A percentile compares a stretch with the other conserved stretches of the same genome.
phyloP scores from a whole-genome alignment of 2,888 invertebrate species.

The Melipona bicolor region DNA sequence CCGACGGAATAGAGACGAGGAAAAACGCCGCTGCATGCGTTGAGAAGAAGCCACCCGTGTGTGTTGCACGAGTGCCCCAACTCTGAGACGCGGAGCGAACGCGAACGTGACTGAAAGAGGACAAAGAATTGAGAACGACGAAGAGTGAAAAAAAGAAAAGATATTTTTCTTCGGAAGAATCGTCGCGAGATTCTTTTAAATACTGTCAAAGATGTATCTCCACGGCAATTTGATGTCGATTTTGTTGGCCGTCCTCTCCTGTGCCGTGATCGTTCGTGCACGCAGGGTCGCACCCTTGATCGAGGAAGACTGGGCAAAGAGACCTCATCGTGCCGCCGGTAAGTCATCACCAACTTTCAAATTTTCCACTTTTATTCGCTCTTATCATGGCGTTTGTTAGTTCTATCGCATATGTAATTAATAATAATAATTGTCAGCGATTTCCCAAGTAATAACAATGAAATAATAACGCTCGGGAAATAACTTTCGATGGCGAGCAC shows the following conservation, averaged over 20 bases:
- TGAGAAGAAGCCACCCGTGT: slow-evolving; percentile 32
- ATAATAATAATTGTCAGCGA: too few relatives aligned
- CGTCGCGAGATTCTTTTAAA: slow-evolving; percentile 35
- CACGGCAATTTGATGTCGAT: slow-evolving; percentile 74
- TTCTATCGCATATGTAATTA: too few relatives aligned
- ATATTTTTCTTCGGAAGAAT: not conserved
- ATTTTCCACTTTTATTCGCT: slow-evolving; percentile 25
- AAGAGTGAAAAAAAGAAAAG: slow-evolving; percentile 3
- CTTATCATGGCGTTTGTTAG: not conserved
- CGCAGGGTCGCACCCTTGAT: slow-evolving; percentile 88
- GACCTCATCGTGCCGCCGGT: slow-evolving; percentile 89
- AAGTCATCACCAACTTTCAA: slow-evolving; percentile 82
- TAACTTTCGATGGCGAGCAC: not conserved
- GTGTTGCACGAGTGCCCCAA: slow-evolving; percentile 2
- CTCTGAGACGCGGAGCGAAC: slow-evolving; percentile 13
- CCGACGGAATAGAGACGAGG: slow-evolving; percentile 39
- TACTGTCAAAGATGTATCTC: slow-evolving; percentile 74
- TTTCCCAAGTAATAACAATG: too few relatives aligned
- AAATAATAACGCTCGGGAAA: not conserved
- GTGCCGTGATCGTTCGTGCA: slow-evolving; percentile 82
- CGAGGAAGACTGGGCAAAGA: slow-evolving; percentile 89
- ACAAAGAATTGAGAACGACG: not conserved
- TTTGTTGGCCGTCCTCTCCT: slow-evolving; percentile 81
- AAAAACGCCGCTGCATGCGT: slow-evolving; percentile 56
- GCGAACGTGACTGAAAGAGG: slow-evolving; percentile 46